Base-by-base conservation (phyloP, 2,113 vertebrate species). In the Talpa occidentalis region DNA sequence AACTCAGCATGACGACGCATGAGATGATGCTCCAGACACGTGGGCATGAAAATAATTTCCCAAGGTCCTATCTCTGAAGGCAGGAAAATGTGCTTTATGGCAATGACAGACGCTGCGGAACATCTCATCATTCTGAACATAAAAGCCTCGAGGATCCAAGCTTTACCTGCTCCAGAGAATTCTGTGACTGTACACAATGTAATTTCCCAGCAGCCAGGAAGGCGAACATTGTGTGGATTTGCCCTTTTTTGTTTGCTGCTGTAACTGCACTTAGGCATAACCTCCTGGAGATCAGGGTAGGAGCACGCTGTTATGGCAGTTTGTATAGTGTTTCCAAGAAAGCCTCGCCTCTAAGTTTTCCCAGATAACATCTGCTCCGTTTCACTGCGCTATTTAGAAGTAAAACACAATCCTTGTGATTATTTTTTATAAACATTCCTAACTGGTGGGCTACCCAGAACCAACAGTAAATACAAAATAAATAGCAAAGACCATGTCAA, bases 361-460 rank as follows among this genome's bases (percentile, higher is more conserved):
- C 3, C 40, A 81, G 40, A 67, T 28, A 16, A 19, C 2, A 32
- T 22, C 15, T 26, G 24, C 24, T 26, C 7, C 19, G 52, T 26
- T 2, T 17, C 16, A 26, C 14, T 0, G 0, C 30, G 30, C 0
- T 21, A 14, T 24, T 37, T 4, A 30, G 37, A 76, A 84, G 59
- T 32, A 62, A 19, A 22, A 15, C 1, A 19, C 12, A 86, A 40
- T 19, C 21, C n/a, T n/a, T 59, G 17, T 9, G 21, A 37, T 83
- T 19, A 30, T 88, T 32, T 66, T 78, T 85, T 17, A 81, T 1
- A 40, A 30, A 49, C 2, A 0, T 80, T 21, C 24, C 52, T 52
- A 14, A 52, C 21, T 14, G 72, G 49, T 73, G 72, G 73, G 5
- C 77, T 10, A 64, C 37, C 2, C 35, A 16, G 44, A 73, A 80